These are phyloP conservation scores for Arnoldichthys spilopterus DNA, from an alignment of 2,797 vertebrate genomes.

Conservation along the genomic window DNA sequence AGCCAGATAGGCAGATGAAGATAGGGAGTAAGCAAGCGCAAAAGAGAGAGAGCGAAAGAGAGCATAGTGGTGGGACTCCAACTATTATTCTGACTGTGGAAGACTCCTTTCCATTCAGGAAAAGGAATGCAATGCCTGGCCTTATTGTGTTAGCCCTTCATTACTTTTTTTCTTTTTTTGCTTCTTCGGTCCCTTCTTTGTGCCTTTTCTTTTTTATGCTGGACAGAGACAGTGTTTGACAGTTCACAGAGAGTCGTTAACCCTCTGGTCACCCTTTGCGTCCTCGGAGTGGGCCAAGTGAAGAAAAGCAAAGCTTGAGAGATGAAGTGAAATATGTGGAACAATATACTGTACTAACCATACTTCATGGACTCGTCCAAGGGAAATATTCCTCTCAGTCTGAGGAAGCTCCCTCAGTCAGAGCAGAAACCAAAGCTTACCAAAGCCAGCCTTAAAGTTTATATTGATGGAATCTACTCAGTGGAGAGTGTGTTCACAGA, in stretches of 20 bases:
- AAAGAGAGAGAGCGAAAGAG: constrained; percentile 39
- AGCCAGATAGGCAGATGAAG: constrained; percentile 64
- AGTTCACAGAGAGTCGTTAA: constrained; percentile 52
- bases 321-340: constrained; percentile 51
- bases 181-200: constrained; percentile 33
- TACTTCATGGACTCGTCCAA: constrained; percentile 54
- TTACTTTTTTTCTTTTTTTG: constrained; percentile 66
- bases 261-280: constrained; percentile 38
- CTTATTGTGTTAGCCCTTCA: constrained; percentile 46
- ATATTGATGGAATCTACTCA: constrained; percentile 47
- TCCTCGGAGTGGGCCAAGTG: constrained; percentile 37
- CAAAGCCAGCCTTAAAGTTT: constrained; percentile 45
- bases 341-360: constrained; percentile 55
- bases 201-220: constrained; percentile 29
- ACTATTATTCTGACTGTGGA: constrained; percentile 16
- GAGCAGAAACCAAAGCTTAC: constrained; percentile 47
- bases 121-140: constrained; percentile 58
- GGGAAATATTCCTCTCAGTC: constrained; percentile 58
- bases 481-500: constrained; percentile 27
- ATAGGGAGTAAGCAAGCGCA: constrained; percentile 48
- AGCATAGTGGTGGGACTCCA: constrained; percentile 3
- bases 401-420: constrained; percentile 58
- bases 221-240: constrained; percentile 66
- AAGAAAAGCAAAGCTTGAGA: constrained; percentile 54
- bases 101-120: constrained; percentile 73